phyloP scores from a whole-genome alignment of 2,113 vertebrate species.

The Herpetotheres cachinnans region DNA sequence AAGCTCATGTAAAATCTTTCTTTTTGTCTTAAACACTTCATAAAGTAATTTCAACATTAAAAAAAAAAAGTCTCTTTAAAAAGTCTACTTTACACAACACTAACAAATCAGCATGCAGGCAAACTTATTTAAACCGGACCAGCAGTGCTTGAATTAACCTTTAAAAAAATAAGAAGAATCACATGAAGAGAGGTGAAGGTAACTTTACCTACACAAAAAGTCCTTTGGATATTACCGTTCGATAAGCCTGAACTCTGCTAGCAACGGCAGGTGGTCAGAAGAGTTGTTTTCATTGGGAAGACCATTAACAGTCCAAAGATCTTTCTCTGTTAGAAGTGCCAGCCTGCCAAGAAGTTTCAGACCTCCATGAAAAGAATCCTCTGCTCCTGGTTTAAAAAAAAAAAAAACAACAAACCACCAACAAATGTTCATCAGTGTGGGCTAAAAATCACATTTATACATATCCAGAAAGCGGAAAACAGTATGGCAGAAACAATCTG shows the following conservation, averaged over 20 bases:
- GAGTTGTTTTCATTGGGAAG: slow-evolving; percentile 89
- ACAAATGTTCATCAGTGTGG: background rate
- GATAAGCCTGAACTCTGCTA: slow-evolving; percentile 84
- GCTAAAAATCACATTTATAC: background rate
- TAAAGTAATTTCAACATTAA: background rate
- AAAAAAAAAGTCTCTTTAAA: slow-evolving; percentile 14
- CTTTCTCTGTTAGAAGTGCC: slow-evolving; percentile 82
- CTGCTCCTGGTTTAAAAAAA: slow-evolving; percentile 54
- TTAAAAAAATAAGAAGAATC: background rate
- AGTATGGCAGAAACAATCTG: background rate
- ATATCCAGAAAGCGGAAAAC: background rate
- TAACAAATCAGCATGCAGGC: slow-evolving; percentile 48
- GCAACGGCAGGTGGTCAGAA: slow-evolving; percentile 92
- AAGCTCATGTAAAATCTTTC: slow-evolving; percentile 41
- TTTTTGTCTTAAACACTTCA: background rate
- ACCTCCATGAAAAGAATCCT: slow-evolving; percentile 68
- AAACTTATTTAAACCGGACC: slow-evolving; percentile 14
- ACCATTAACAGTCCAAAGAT: slow-evolving; percentile 83
- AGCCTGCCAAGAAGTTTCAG: slow-evolving; percentile 87
- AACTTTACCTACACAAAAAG: background rate
- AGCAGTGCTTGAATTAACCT: slow-evolving; percentile 29
- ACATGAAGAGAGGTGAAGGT: background rate
- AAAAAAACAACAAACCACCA: background rate
- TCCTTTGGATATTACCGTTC: slow-evolving; percentile 64
- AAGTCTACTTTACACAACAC: slow-evolving; percentile 17